Percentiles rank a stretch among this genome's conserved stretches.
phyloP scores from a whole-genome alignment of 2,113 vertebrate species.

The Baryphthengus martii region DNA sequence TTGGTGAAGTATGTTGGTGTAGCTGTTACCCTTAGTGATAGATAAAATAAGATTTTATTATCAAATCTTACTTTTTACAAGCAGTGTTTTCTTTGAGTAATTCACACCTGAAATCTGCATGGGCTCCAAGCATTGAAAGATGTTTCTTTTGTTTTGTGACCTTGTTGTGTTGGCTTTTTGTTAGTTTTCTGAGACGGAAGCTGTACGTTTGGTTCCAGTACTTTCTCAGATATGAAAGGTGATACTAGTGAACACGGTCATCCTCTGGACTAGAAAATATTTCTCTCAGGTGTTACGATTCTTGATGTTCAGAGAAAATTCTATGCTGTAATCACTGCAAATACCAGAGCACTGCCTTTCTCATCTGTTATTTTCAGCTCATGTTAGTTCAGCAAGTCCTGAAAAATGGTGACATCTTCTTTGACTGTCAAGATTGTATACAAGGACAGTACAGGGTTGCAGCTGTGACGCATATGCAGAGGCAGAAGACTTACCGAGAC shows the following conservation, averaged over 20 bases:
- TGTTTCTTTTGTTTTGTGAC: background rate
- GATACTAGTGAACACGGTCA: background rate
- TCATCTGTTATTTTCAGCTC: background rate
- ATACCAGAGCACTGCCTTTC: background rate
- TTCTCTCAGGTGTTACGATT: background rate
- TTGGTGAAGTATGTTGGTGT: background rate
- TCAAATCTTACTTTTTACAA: background rate
- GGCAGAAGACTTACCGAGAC: background rate
- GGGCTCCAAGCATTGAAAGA: background rate
- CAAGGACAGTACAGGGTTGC: background rate
- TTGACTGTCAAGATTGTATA: background rate
- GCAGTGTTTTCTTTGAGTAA: background rate
- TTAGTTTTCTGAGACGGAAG: background rate
- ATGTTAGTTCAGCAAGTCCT: background rate
- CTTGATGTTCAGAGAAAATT: background rate
- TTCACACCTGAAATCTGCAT: background rate
- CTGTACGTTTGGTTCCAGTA: background rate
- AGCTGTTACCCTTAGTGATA: background rate
- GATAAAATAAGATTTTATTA: background rate
- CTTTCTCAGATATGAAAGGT: background rate
- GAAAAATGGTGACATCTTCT: background rate
- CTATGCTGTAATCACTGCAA: background rate
- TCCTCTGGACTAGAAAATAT: background rate
- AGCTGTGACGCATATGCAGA: background rate
- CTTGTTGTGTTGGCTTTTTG: no score